A percentile compares a stretch with the other conserved stretches of the same genome.
Evolutionary conservation across 2,888 invertebrate genomes (phyloP).

Genomic region (Panzeria rudis): DNA sequence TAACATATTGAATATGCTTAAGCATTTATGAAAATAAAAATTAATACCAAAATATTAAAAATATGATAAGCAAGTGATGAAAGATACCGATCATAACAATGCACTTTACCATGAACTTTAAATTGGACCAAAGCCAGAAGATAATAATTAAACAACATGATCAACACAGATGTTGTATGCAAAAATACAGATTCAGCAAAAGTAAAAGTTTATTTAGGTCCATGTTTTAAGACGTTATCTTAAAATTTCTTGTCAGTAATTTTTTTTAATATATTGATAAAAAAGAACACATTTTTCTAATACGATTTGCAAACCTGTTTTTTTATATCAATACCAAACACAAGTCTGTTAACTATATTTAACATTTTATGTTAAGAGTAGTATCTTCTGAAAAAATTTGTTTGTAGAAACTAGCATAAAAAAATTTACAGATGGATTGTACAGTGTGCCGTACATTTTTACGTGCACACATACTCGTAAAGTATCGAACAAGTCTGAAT

Average conservation of each 20-base stretch:
- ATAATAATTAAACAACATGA: neutral
- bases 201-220: neutral
- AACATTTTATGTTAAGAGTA: neutral
- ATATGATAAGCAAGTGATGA: neutral
- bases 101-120: neutral
- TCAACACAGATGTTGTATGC: neutral
- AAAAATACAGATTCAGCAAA: neutral
- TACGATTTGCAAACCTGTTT: neutral
- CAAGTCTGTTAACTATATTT: neutral
- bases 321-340: neutral
- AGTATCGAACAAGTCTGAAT: neutral
- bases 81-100: neutral
- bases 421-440: neutral
- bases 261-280: neutral
- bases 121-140: neutral
- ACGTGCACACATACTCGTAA: neutral
- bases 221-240: too few species aligned
- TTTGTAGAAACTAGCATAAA: neutral
- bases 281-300: neutral
- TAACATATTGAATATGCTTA: neutral
- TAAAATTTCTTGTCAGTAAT: neutral
- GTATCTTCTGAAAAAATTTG: neutral
- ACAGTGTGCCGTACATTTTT: neutral
- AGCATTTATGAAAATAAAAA: neutral
- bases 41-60: neutral